These are phyloP conservation scores for Stegostoma tigrinum DNA, from an alignment of 2,113 vertebrate species.

Conservation along the genomic window DNA sequence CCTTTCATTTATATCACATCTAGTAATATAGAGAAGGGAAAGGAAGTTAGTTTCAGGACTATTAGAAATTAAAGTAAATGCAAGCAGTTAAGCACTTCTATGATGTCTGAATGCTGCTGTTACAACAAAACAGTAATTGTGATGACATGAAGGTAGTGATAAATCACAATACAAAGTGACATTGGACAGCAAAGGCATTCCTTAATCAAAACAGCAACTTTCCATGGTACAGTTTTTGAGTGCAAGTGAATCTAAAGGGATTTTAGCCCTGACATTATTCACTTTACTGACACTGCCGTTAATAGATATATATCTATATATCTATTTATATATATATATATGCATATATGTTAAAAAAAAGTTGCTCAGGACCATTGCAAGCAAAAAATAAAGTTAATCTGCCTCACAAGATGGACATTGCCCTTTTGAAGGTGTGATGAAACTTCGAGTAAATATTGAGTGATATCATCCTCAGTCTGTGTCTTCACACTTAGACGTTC, in stretches of 20 bases:
- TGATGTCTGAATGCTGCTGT: slow-evolving; percentile 16
- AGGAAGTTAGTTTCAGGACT: not conserved
- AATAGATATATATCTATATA: slow-evolving; percentile 33
- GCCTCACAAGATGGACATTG: not conserved
- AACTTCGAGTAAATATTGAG: slow-evolving; percentile 21
- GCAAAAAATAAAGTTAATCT: slow-evolving; percentile 23
- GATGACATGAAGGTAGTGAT: not conserved
- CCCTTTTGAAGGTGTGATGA: slow-evolving; percentile 16
- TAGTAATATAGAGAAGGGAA: not conserved
- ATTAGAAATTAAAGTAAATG: slow-evolving; percentile 21
- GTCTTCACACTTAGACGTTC: not conserved
- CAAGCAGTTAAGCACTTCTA: slow-evolving; percentile 13
- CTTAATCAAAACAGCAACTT: not conserved
- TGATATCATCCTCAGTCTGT: not conserved
- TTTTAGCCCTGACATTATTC: slow-evolving; percentile 7
- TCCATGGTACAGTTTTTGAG: not conserved
- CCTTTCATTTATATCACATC: not conserved
- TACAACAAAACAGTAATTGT: slow-evolving; percentile 23
- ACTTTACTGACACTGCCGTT: slow-evolving; percentile 7
- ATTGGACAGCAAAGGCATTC: not conserved
- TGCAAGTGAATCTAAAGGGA: slow-evolving; percentile 22
- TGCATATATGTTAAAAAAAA: not conserved
- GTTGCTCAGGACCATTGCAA: not conserved
- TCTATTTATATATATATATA: slow-evolving; percentile 29
- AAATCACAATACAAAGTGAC: not conserved